Base-by-base conservation (phyloP, 92 coral and sea anemone species). In the Porites lobata region DNA sequence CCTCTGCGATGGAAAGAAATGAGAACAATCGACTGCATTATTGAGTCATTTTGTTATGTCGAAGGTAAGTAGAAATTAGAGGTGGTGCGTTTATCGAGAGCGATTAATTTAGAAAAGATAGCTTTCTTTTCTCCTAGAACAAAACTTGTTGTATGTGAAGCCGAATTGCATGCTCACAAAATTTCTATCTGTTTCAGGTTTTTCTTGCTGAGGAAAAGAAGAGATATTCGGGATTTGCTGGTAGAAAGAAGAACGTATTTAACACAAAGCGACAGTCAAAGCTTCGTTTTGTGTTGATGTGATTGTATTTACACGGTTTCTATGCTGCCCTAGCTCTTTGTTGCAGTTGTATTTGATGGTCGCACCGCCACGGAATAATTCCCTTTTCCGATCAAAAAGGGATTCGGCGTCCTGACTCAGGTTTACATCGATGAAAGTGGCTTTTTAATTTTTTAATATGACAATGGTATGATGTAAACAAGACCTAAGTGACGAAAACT, bases 1-100 rank as follows among this genome's bases (percentile, higher is more conserved):
- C 7, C 47, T 19, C 85, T 38, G 66, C 64, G 77, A 65, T 20
- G 72, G 53, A 32, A 65, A 65, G 38, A 82, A 70, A 70, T 14
- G 7, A 17, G 69, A 8, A 2, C 38, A 57, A 9, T 51, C 69
- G 21, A 32, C 5, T 56, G 47, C 6, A 38, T 38, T 38, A 38
- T 4, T 14, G 69, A 21, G 58, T 70, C 12, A 38, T 32, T 82
- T 69, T 61, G n/a, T 59, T 63, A 65, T 67, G 51, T 51, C 84
- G 47, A 38, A 52, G 50, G 38, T 8, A 10, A 57, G 69, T 8
- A 54, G 47, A 58, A 58, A 32, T 57, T 18, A 52, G 38, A 17
- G n/a, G 12, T 58, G 51, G 65, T 64, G 19, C 69, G 68, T 54
- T 81, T 81, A 51, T 1, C 67, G 65, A 67, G 52, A 80, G 58